These are phyloP conservation scores for Cryptotermes secundus DNA, from an alignment of 1,140 invertebrate species.

Conservation along the genomic window DNA sequence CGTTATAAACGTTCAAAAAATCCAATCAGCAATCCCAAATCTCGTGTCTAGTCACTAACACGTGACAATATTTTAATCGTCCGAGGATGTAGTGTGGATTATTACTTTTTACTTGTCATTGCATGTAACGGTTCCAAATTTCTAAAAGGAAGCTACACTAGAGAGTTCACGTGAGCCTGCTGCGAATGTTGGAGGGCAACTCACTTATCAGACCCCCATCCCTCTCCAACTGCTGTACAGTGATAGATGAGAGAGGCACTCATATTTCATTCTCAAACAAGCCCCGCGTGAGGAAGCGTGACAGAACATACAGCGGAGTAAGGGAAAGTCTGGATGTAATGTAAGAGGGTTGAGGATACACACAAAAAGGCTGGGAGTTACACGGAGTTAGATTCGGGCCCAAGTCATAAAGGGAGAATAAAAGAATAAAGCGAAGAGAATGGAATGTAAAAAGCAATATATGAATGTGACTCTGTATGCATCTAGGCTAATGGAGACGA, in stretches of 20 bases:
- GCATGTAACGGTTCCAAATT: too few species aligned
- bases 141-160: background rate
- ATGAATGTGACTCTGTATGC: background rate
- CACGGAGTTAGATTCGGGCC: background rate
- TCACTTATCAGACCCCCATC: background rate
- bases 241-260: background rate
- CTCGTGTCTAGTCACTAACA: too few species aligned
- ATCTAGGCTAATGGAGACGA: background rate
- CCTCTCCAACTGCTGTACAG: background rate
- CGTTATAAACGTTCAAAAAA: too few species aligned
- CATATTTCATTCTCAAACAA: conserved; percentile 11
- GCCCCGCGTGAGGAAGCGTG: background rate
- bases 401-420: background rate
- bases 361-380: background rate
- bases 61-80: too few species aligned
- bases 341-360: background rate
- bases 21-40: too few species aligned
- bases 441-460: background rate
- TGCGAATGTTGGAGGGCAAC: background rate
- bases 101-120: too few species aligned
- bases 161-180: background rate
- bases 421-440: background rate
- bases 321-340: background rate
- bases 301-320: background rate
- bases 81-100: too few species aligned